These are phyloP conservation scores for Apostichopus leukothele DNA, from an alignment of 53 echinoderm and acorn worm genomes.

Conservation along the genomic window DNA sequence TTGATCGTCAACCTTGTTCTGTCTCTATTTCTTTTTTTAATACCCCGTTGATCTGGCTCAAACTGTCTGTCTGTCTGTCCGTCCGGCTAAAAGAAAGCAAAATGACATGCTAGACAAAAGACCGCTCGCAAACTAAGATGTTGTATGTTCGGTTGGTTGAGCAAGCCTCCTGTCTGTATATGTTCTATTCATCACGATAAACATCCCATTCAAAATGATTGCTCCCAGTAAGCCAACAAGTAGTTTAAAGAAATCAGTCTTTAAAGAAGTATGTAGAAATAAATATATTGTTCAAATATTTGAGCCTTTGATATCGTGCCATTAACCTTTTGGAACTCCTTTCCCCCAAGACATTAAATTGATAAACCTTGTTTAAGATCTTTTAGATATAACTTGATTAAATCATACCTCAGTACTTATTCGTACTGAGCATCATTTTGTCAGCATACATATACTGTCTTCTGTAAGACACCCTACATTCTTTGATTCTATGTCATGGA, in stretches of 20 bases:
- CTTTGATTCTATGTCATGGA: no score
- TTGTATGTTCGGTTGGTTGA: constrained; percentile 6
- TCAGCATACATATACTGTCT: no score
- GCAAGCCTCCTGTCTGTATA: neutral
- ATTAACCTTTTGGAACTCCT: no score
- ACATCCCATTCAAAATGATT: constrained; percentile 36
- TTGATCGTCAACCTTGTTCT: neutral
- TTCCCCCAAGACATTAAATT: no score
- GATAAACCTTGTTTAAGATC: no score
- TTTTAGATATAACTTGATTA: no score
- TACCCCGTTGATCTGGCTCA: neutral
- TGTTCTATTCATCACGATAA: neutral
- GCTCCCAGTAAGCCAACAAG: neutral
- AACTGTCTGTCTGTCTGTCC: neutral
- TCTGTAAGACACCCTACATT: no score
- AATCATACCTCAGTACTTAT: no score
- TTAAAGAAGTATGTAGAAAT: neutral
- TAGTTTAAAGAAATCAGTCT: neutral
- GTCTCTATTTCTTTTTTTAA: neutral
- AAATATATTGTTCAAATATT: no score
- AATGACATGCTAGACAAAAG: neutral
- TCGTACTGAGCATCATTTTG: no score
- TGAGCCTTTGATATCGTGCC: no score
- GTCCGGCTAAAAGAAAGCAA: neutral
- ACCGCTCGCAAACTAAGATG: constrained; percentile 11